Evolutionary conservation across 2,797 vertebrate species (phyloP), one percentile per base, ranked within the genome.

Genomic region (Thaleichthys pacificus): DNA sequence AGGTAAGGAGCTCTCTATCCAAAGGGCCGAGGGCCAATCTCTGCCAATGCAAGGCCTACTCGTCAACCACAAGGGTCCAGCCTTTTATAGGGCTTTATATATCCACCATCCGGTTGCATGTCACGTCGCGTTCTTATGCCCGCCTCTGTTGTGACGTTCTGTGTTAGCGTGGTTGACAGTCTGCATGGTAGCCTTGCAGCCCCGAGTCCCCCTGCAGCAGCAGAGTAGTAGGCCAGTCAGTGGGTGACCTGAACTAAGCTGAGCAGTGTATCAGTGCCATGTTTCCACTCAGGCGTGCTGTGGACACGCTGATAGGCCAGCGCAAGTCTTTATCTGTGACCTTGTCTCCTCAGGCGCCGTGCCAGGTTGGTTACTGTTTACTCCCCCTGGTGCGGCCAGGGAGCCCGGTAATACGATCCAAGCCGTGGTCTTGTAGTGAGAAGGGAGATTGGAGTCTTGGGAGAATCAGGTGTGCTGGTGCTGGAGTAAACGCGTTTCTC

Each of bases 1-100:
- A 96, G 97, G 96, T 93, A 82, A 82, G 67, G 65, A 11, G 11
- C 12, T 2, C 28, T 38, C 26, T 47, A 54, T 17, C 14, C 22
- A 2, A 47, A 3, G 11, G 42, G 42, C 14, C 42, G 0, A 5
- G 1, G 22, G 9, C 19, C 6, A 15, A 1, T 17, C 47, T 67
- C 65, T 17, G 6, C 26, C 26, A 26, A 61, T 15, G 11, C 14
- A 17, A 4, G 19, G 51, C 51, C 17, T n/a, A 7, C 19, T 17
- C 5, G 17, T 42, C 38, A 42, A 42, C 21, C 22, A 24, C 21
- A 60, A 2, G 11, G 4, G 38, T 42, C 38, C 6, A 42, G 38
- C 38, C 8, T 42, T 42, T 42, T 12, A 42, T 4, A 42, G 9
- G n/a, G n/a, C n/a, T n/a, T 42, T 1, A 42, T 3, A 12, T 42